Base-by-base conservation (phyloP, 2,888 invertebrate species). In the Oxyteleia sp. region DNA sequence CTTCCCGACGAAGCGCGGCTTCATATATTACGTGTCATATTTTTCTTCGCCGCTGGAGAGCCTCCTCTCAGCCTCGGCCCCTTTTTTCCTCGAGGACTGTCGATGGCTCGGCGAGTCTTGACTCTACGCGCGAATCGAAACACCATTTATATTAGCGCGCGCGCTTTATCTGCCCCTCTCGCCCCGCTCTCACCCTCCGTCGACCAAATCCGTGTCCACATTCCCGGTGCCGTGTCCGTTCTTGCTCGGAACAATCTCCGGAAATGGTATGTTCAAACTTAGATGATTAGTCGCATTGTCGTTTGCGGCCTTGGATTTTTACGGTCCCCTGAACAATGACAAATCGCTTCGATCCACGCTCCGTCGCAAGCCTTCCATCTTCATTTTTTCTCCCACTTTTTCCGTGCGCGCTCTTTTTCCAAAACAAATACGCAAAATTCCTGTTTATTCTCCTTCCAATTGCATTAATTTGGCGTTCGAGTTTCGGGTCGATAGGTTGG, bases 401-500 rank as follows among this genome's bases (percentile, higher is more conserved):
- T n/a, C n/a, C n/a, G n/a, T n/a, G n/a, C n/a, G n/a, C n/a, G n/a
- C n/a, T n/a, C n/a, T n/a, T n/a, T n/a, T n/a, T n/a, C n/a, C n/a
- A n/a, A n/a, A n/a, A n/a, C n/a, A n/a, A n/a, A n/a, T n/a, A n/a
- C n/a, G n/a, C n/a, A n/a, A 26, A 26, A 26, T 2, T 26, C 8
- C 23, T 45, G 20, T 74, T 74, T 49, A 69, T 59, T 75, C 41
- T 74, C 74, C 26, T 16, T 59, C 71, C 66, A 75, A 53, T 59
- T 59, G 66, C 53, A 41, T 71, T 75, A 61, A 69, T 75, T 59
- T 29, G 51, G 18, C 23, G 53, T 59, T 66, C 79, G 84, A 83
- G 83, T 86, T 87, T 86, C 84, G 81, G 76, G 57, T 63, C 55
- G 81, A 35, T 81, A 53, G 63, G 61, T 78, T 76, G 83, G 69